Evolutionary conservation across 2,888 invertebrate species (phyloP).

Genomic region (Leptinotarsa peninsularis): DNA sequence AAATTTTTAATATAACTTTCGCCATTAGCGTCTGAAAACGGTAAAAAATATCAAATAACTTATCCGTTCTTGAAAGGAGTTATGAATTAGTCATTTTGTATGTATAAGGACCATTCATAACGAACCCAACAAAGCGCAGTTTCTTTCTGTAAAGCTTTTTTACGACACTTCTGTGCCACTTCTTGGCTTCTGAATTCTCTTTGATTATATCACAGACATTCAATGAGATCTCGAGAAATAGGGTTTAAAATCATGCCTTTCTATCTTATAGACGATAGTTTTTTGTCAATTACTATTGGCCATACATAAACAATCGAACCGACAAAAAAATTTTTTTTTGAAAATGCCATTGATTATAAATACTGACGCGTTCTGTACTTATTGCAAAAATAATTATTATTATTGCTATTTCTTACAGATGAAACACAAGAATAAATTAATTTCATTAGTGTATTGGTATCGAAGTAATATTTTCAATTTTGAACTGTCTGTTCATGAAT

Average conservation of each 20-base stretch:
- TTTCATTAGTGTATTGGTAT: too few species aligned
- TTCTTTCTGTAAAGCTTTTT: neutral
- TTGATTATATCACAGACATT: neutral
- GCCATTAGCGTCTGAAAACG: neutral
- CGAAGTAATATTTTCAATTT: too few species aligned
- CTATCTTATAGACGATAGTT: too few species aligned
- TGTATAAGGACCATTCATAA: neutral
- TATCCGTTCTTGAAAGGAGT: neutral
- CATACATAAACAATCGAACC: too few species aligned
- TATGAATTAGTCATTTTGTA: slow-evolving; percentile 8
- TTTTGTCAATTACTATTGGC: neutral
- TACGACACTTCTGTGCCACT: neutral
- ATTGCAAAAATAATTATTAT: too few species aligned
- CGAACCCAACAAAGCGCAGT: neutral
- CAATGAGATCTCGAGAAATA: neutral
- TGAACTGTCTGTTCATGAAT: too few species aligned
- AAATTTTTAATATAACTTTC: neutral
- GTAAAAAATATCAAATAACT: neutral
- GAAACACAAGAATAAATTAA: too few species aligned
- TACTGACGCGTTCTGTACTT: too few species aligned
- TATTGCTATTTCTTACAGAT: too few species aligned
- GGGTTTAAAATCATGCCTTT: neutral
- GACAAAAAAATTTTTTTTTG: too few species aligned
- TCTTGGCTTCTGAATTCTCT: neutral
- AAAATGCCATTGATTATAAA: too few species aligned